Base-by-base conservation (phyloP, 2,888 invertebrate genomes). In the Harmothoe impar region DNA sequence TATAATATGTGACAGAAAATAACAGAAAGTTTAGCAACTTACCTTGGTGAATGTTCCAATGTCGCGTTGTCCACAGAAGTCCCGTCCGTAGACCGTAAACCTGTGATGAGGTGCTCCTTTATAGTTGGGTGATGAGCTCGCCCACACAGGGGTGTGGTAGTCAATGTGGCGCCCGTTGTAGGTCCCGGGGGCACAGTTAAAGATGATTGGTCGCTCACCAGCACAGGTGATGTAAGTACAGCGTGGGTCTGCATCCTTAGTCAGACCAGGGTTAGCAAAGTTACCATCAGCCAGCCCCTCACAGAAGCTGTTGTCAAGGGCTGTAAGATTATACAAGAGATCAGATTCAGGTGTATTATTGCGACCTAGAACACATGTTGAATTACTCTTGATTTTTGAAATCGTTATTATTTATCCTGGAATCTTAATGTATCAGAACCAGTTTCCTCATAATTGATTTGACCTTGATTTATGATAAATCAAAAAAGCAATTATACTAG, bases 151-250 rank as follows among this genome's bases (percentile, higher is more conserved):
- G 5, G 25, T 20, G 56, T 86, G 86, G 54, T 31, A 52, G 54
- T 31, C 17, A 52, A 29, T 12, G 52, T 20, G 0, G 29, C 0
- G 31, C 10, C 86, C 86, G 23, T 86, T 86, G 54, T 29, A 86
- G 12, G 86, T 86, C 20, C 86, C 86, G 20, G 52, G 86, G 56
- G 86, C 54, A 33, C 86, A 86, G 86, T 86, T 86, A 25, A 86
- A 86, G 86, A 86, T 0, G 52, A 86, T 56, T 15, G 86, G 86
- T 31, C 86, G 25, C 56, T 86, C 7, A 0, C 86, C 86, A 20
- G 86, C 86, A 54, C 86, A 86, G 7, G 86, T 86, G 56, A 86
- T 86, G 86, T 86, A 86, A 5, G 86, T 86, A 54, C 86, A 86
- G 56, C 86, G 86, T 23, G 86, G 86, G 23, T 86, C 86, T 1